phyloP scores from a whole-genome alignment of 2,888 invertebrate genomes.

The Schizotus pectinicornis region DNA sequence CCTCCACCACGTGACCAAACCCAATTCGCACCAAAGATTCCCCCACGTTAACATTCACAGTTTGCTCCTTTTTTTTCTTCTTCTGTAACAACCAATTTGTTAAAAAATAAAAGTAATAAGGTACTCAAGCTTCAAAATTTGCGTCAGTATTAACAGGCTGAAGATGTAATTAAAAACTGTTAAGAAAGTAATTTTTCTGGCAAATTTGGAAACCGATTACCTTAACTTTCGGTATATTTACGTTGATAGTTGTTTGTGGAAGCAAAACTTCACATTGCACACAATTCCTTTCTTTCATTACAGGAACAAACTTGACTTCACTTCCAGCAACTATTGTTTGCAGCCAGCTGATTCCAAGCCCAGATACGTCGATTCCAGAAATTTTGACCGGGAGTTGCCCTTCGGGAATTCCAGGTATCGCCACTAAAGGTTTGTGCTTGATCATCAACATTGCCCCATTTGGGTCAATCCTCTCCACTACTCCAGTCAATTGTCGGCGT shows the following conservation, averaged over 20 bases:
- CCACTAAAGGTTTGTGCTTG: slow-evolving; percentile 55
- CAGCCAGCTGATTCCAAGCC: slow-evolving; percentile 60
- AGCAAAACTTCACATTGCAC: slow-evolving; percentile 59
- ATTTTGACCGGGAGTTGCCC: slow-evolving; percentile 62
- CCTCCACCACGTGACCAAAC: slow-evolving; percentile 75
- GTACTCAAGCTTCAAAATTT: not conserved
- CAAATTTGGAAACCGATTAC: not conserved
- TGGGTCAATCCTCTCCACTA: slow-evolving; percentile 56
- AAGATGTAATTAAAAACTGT: no score
- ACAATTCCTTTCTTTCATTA: slow-evolving; percentile 55
- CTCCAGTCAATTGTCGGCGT: slow-evolving; percentile 53
- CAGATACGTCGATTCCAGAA: slow-evolving; percentile 59
- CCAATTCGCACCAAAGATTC: slow-evolving; percentile 61
- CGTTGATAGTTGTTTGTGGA: slow-evolving; percentile 47
- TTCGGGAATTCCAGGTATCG: slow-evolving; percentile 43
- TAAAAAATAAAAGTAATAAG: not conserved
- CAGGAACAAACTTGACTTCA: slow-evolving; percentile 56
- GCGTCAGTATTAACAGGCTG: not conserved
- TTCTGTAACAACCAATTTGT: slow-evolving; percentile 42
- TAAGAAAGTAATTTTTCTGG: no score
- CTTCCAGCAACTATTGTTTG: slow-evolving; percentile 56
- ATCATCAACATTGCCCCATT: slow-evolving; percentile 55
- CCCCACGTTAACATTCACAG: slow-evolving; percentile 58
- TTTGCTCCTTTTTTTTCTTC: slow-evolving; percentile 35
- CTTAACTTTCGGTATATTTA: slow-evolving; percentile 32